These are phyloP conservation scores for Seira sanloemensis DNA, from an alignment of 2,888 invertebrate species.

Conservation along the genomic window DNA sequence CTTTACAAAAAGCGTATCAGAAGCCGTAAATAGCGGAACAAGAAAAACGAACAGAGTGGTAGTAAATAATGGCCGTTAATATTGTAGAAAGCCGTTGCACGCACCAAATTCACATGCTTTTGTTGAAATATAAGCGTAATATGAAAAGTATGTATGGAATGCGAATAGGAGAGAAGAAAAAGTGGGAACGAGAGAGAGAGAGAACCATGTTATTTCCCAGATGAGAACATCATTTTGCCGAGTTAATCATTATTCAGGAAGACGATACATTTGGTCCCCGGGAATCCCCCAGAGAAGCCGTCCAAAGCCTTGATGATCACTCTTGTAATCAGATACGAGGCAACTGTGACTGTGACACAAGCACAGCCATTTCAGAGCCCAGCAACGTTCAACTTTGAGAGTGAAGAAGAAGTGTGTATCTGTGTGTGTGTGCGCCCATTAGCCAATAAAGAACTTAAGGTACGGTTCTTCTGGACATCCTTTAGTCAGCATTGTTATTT, in stretches of 20 bases:
- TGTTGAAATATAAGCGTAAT: background rate
- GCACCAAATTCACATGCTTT: conserved; percentile 44
- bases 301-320: conserved; percentile 70
- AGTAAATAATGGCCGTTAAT: conserved; percentile 62
- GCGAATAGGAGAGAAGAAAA: background rate
- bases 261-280: conserved; percentile 73
- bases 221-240: conserved; percentile 73
- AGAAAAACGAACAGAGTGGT: conserved; percentile 6
- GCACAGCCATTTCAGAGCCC: background rate
- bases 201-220: conserved; percentile 73
- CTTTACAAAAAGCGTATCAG: background rate
- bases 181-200: conserved; percentile 17
- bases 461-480: background rate
- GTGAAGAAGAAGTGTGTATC: no score
- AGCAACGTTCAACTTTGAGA: background rate
- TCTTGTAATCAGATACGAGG: conserved; percentile 73
- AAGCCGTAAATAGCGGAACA: background rate
- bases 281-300: conserved; percentile 71
- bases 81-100: conserved; percentile 32
- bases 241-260: conserved; percentile 74
- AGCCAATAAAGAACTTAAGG: no score
- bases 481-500: no score
- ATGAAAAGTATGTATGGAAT: background rate
- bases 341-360: conserved; percentile 62
- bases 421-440: no score